Evolutionary conservation across 2,797 vertebrate species (phyloP), one percentile per base, ranked within the genome.

Genomic region (Epinephelus awoara): DNA sequence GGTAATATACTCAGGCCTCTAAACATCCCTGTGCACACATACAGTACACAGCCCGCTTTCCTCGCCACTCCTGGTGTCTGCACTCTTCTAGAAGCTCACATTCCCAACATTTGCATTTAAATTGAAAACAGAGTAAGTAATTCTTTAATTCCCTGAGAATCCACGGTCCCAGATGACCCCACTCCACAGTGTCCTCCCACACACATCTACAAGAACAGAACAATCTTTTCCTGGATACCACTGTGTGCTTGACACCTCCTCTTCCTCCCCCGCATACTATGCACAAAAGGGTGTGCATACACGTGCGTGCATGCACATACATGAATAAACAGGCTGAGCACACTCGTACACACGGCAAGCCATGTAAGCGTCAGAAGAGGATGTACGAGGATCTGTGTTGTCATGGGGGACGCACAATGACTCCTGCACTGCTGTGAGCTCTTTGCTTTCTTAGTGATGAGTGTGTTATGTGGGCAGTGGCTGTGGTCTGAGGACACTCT

Each of bases 31-130:
- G 18, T 62, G 57, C 67, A 69, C 59, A 70, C 71, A 79, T 61
- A 66, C 18, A 27, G 18, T 47, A 29, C 34, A 55, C 4, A 82
- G 55, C 51, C 49, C 63, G 51, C 64, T 61, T 49, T 66, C 40
- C 61, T 67, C 50, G 83, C 58, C 47, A 86, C 65, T 74, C 62
- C 46, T 58, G 13, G 9, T 56, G 64, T 68, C 64, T 80, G 49
- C 55, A 61, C 78, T 70, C 89, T 78, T 72, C 75, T 82, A 77
- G 73, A 72, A 88, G 92, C 91, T 94, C 82, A 77, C 61, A 90
- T 91, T 93, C 71, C 72, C 74, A 81, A 83, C 89, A 95, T 94
- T 94, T 93, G 91, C 93, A 95, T 95, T 93, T 94, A 93, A 93
- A 95, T 93, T 81, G 90, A 93, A 94, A 93, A 87, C 77, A 73